These are phyloP conservation scores for Cryptops parisi DNA, from an alignment of 2,888 invertebrate genomes.

Conservation along the genomic window DNA sequence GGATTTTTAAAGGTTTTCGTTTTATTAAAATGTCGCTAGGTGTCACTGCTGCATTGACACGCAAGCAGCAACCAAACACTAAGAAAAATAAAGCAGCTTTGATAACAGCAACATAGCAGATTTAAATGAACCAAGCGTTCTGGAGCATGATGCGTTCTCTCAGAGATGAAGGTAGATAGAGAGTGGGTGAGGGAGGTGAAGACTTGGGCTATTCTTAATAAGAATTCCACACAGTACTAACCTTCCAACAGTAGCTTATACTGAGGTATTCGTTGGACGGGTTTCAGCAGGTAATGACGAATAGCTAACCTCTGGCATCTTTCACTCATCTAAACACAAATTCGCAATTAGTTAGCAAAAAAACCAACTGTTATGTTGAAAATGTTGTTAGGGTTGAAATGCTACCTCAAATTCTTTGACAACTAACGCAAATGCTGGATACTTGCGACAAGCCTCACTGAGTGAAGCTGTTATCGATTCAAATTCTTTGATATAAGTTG, in stretches of 20 bases:
- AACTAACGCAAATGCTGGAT: conserved; percentile 36
- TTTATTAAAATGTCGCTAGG: too few relatives aligned
- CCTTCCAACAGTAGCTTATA: conserved; percentile 43
- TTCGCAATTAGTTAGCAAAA: not conserved
- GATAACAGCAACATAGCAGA: too few relatives aligned
- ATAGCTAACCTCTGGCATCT: conserved; percentile 40
- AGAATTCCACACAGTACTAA: too few relatives aligned
- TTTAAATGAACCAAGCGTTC: too few relatives aligned
- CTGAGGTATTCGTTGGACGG: conserved; percentile 50
- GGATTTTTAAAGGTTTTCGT: too few relatives aligned
- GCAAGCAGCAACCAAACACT: too few relatives aligned
- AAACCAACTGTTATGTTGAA: not conserved
- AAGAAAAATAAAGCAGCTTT: too few relatives aligned
- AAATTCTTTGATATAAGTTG: conserved; percentile 41
- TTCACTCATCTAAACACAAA: conserved; percentile 21
- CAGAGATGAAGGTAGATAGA: too few relatives aligned
- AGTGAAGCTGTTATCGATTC: conserved; percentile 35
- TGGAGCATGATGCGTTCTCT: too few relatives aligned
- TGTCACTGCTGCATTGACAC: too few relatives aligned
- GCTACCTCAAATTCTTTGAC: conserved; percentile 38
- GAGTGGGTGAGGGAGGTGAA: too few relatives aligned
- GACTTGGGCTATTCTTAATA: too few relatives aligned
- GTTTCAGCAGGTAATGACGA: conserved; percentile 50
- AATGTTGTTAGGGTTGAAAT: not conserved
- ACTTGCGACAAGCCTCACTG: conserved; percentile 37